Conservation (phyloP, 2,888 invertebrate genomes). For the Ernsta delagoae region DNA sequence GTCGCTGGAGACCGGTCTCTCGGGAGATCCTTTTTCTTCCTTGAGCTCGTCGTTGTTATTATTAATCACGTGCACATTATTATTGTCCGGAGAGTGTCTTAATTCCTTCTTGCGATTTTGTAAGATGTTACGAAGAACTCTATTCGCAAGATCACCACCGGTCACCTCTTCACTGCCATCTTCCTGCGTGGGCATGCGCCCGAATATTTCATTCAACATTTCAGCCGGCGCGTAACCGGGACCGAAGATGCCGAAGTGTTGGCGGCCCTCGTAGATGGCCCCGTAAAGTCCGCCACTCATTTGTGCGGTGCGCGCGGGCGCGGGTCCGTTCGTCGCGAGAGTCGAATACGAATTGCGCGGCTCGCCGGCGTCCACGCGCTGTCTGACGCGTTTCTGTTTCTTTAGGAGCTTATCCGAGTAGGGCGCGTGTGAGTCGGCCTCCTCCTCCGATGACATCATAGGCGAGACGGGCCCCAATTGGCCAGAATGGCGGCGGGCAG, state of each 20-base stretch:
- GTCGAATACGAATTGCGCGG: constrained; percentile 95
- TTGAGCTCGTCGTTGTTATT: constrained; percentile 85
- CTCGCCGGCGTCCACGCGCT: constrained; percentile 98
- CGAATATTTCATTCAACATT: constrained; percentile 95
- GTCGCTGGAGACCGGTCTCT: constrained; percentile 87
- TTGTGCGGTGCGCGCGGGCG: constrained; percentile 89
- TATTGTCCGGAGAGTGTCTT: constrained; percentile 85
- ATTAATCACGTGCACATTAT: constrained; percentile 81
- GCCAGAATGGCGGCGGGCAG: constrained; percentile 88
- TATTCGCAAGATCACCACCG: constrained; percentile 87
- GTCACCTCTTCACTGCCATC: constrained; percentile 83
- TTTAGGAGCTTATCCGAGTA: constrained; percentile 96
- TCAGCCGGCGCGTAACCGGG: constrained; percentile 95
- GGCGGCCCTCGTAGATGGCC: constrained; percentile 93
- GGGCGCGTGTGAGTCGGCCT: constrained; percentile 97
- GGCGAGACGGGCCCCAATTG: constrained; percentile 93
- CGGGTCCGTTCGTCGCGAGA: constrained; percentile 82
- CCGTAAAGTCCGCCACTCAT: constrained; percentile 95
- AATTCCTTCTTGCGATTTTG: constrained; percentile 95
- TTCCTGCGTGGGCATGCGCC: constrained; percentile 91
- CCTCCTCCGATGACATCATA: constrained; percentile 99
- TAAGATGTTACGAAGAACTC: constrained; percentile 95
- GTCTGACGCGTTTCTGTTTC: constrained; percentile 97
- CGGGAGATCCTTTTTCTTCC: constrained; percentile 79
- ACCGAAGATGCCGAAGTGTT: constrained; percentile 92